Conservation (phyloP, 2,888 invertebrate genomes). For the Tetranychus truncatus region DNA sequence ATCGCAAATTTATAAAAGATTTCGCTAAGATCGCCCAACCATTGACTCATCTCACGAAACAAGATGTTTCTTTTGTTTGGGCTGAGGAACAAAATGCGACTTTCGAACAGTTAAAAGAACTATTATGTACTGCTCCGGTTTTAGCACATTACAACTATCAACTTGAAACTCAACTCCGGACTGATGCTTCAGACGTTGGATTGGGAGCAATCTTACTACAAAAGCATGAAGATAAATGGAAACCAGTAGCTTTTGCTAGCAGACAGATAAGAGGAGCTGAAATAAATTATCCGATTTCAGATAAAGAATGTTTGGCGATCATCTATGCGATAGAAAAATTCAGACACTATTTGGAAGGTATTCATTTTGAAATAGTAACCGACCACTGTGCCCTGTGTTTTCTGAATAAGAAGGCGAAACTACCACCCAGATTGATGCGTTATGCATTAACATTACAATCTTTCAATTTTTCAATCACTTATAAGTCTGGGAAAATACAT, state of each 20-base stretch:
- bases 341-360: conserved; percentile 1
- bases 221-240: not conserved
- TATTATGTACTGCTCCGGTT: no score
- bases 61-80: no score
- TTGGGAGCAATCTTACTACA: conserved; percentile 20
- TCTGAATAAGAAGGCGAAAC: not conserved
- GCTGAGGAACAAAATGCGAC: no score
- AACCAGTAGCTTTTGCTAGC: conserved; percentile 30
- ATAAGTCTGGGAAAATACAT: no score
- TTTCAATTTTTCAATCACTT: no score
- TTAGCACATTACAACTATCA: no score
- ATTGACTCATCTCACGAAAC: conserved; percentile 21
- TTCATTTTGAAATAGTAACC: not conserved
- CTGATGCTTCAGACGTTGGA: conserved; percentile 20
- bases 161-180: conserved; percentile 11
- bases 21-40: conserved; percentile 25
- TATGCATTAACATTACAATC: no score
- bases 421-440: no score
- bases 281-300: conserved; percentile 31
- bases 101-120: no score
- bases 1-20: conserved; percentile 21
- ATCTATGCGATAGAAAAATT: conserved; percentile 26
- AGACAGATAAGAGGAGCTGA: conserved; percentile 30
- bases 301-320: conserved; percentile 33
- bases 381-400: conserved; percentile 1